Percentiles rank a stretch among this genome's conserved stretches.
Evolutionary conservation across 2,797 vertebrate species (phyloP).

Genomic region (Sebastes reedi): DNA sequence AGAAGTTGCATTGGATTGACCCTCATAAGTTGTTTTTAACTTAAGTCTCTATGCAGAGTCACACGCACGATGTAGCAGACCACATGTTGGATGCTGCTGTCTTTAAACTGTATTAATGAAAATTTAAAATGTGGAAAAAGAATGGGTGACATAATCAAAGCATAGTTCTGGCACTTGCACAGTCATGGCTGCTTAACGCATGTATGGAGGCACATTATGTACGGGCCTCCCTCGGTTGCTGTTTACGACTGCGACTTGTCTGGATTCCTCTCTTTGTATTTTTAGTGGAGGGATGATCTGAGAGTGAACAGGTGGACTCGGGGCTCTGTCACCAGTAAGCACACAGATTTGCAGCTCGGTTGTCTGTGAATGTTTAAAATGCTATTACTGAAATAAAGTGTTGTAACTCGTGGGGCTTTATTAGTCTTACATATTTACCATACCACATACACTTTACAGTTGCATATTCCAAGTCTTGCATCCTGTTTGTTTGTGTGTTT

Average conservation of each 20-base stretch:
- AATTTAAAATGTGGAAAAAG: not conserved
- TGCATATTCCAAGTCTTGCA: not conserved
- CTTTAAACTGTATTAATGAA: not conserved
- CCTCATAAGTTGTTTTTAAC: not conserved
- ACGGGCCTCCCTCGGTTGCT: constrained; percentile 33
- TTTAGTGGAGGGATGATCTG: constrained; percentile 70
- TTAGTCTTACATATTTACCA: not conserved
- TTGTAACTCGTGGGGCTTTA: constrained; percentile 4
- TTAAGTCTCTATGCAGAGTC: not conserved
- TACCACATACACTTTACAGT: constrained; percentile 7
- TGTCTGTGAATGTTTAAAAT: constrained; percentile 52
- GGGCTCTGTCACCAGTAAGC: constrained; percentile 38
- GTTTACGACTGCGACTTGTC: constrained; percentile 65
- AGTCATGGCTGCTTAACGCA: constrained; percentile 47
- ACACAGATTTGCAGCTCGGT: constrained; percentile 37
- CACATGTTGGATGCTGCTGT: constrained; percentile 4
- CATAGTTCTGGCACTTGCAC: constrained; percentile 29
- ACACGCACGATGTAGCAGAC: not conserved
- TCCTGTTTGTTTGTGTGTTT: constrained; percentile 22
- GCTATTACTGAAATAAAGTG: constrained; percentile 20
- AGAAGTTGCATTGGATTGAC: constrained; percentile 29
- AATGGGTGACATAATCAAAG: constrained; percentile 16
- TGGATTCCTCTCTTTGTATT: constrained; percentile 69
- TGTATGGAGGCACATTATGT: constrained; percentile 34
- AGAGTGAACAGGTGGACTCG: constrained; percentile 68